Evolutionary conservation across 2,888 invertebrate genomes (phyloP), one percentile per base, ranked within the genome.

Genomic region (Plagiodera versicolora): DNA sequence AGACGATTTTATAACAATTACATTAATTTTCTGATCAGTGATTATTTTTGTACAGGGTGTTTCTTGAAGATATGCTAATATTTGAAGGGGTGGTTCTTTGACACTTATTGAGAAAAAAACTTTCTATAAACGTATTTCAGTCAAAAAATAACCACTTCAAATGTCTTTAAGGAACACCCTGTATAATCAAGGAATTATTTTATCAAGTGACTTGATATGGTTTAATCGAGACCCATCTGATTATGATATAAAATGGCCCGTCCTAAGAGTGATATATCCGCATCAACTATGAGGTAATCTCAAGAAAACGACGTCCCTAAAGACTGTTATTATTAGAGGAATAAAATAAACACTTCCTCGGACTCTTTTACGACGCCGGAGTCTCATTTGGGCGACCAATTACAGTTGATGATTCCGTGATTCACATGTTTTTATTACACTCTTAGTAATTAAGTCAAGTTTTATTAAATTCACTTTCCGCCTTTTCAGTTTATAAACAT

Each of bases 331-430:
- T 75, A 75, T 75, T 72, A 71, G 68, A 70, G 72, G 74, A 76
- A 77, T 77, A 77, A 77, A 77, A 77, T 77, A 77, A 77, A 76
- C 76, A 76, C 76, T 74, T 72, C 72, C 72, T 74, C 72, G 67
- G 73, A 66, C 63, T 63, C 64, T 66, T 73, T 76, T 76, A 75
- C 69, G 75, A 73, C 67, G 69, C 44, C 57, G 58, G 66, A 70
- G 68, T 70, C 73, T 75, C 76, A 75, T 77, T 76, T 77, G 68
- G 74, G 56, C 55, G 55, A 57, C 61, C 76, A 78, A 78, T 79
- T 78, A 78, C 77, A 75, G 72, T 76, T 77, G 77, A 79, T 78
- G 79, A 77, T 77, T 78, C 77, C 72, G 77, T 78, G 77, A 78
- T 77, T 77, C 75, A 74, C 75, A 72, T 67, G 68, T 72, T 74